Base-by-base conservation (phyloP, 2,888 invertebrate genomes). In the Philhelius pedissequus region DNA sequence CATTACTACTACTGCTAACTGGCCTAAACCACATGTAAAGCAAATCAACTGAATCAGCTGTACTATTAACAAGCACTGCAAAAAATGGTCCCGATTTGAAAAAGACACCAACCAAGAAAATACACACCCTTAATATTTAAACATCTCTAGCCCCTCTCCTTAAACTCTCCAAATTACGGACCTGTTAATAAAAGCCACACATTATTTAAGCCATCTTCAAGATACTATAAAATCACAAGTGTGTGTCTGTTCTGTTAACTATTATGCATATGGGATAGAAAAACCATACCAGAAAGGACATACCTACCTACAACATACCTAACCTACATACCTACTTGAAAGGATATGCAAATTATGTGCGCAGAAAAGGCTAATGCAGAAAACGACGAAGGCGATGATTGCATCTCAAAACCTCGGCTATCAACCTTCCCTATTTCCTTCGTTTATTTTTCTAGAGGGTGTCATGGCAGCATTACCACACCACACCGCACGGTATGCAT, bases 301-400 rank as follows among this genome's bases (percentile, higher is more conserved):
- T 15, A n/a, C n/a, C n/a, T n/a, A n/a, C n/a, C n/a, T 25, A 18
- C 4, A 22, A 30, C 6, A 32, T 40, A 32, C 54, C 38, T 66
- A 50, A 62, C n/a, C n/a, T n/a, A 30, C 25, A 52, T 30, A n/a
- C 11, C 4, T 62, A 64, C 73, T 69, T 48, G 40, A 73, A 82
- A 73, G 69, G 74, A 74, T 77, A 83, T 83, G 82, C 69, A 83
- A 83, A 83, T 77, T 78, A 78, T 83, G 82, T 82, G 62, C 62
- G 40, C 62, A 20, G 38, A 77, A 40, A 32, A 45, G 70, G 11
- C 4, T 27, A 60, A 68, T 48, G 35, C 30, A 54, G 15, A 11
- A 45, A 60, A 60, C 32, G 32, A 58, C 54, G 56, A 58, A 32
- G 5, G 9, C 15, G 58, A 60, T 64, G 75, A 58, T 75, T 81